Percentiles rank a stretch among this genome's conserved stretches.
Conservation (phyloP, 2,113 vertebrate genomes). For the Actenoides lindsayi region DNA sequence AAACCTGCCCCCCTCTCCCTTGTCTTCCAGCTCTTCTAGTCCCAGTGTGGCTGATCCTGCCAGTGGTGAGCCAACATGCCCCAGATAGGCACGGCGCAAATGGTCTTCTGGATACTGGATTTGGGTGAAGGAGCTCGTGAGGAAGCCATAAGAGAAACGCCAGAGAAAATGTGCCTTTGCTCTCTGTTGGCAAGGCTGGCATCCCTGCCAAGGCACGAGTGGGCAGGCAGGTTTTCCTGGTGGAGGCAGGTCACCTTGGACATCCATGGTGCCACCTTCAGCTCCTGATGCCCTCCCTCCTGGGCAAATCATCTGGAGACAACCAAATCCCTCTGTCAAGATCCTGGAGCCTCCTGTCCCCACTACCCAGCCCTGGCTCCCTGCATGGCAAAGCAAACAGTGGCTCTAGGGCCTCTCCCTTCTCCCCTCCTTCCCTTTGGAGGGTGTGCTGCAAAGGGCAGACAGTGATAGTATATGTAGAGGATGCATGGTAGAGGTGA, state of each 20-base stretch:
- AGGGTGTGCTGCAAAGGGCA: neutral
- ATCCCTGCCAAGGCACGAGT: accelerated
- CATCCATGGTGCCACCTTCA: neutral
- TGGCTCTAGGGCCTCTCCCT: neutral
- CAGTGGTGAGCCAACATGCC: neutral
- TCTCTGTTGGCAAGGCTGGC: neutral
- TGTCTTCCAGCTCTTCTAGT: neutral
- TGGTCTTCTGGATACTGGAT: neutral
- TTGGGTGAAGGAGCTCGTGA: neutral
- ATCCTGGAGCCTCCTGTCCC: neutral
- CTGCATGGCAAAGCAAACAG: neutral
- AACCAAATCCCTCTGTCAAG: neutral
- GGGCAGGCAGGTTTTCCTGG: neutral
- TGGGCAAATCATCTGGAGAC: neutral
- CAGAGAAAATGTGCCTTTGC: neutral
- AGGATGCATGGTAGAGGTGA: accelerated
- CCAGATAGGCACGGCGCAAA: neutral
- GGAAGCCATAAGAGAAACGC: neutral
- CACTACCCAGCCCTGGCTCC: neutral
- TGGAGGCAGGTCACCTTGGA: neutral
- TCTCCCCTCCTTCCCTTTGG: neutral
- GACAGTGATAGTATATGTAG: accelerated
- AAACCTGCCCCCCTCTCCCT: neutral
- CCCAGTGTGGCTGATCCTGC: neutral
- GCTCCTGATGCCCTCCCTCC: neutral